Evolutionary conservation across 2,113 vertebrate species (phyloP).

Genomic region (Holacanthus passer): DNA sequence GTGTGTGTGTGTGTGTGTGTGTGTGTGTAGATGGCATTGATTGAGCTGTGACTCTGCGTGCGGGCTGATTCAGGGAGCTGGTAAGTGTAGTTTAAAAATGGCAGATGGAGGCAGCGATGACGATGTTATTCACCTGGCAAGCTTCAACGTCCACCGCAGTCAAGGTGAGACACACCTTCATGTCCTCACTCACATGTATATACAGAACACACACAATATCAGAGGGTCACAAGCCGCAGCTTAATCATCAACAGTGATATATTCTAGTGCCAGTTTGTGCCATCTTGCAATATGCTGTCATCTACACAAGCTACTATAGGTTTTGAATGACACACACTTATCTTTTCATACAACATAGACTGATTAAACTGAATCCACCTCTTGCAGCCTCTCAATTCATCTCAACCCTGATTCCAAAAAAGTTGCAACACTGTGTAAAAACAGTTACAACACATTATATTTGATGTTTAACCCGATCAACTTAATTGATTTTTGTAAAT

Average conservation of each 20-base stretch:
- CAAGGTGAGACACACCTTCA: constrained; percentile 82
- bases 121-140: constrained; percentile 90
- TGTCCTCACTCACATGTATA: neutral
- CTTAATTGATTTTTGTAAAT: too few relatives aligned
- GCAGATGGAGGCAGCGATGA: constrained; percentile 89
- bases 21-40: constrained; percentile 71
- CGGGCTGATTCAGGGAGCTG: constrained; percentile 57
- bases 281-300: neutral
- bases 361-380: neutral
- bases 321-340: neutral
- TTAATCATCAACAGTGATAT: neutral
- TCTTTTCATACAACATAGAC: neutral
- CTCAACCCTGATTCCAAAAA: too few relatives aligned
- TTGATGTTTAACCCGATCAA: too few relatives aligned
- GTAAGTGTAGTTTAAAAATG: constrained; percentile 84
- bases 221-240: neutral
- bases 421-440: too few relatives aligned
- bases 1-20: constrained; percentile 30
- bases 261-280: too few relatives aligned
- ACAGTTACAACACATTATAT: too few relatives aligned
- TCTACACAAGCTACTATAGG: neutral
- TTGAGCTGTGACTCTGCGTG: constrained; percentile 57
- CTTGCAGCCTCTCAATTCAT: neutral
- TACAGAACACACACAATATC: neutral
- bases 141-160: constrained; percentile 89